phyloP scores from a whole-genome alignment of 2,888 invertebrate genomes.

The Diploptera punctata region DNA sequence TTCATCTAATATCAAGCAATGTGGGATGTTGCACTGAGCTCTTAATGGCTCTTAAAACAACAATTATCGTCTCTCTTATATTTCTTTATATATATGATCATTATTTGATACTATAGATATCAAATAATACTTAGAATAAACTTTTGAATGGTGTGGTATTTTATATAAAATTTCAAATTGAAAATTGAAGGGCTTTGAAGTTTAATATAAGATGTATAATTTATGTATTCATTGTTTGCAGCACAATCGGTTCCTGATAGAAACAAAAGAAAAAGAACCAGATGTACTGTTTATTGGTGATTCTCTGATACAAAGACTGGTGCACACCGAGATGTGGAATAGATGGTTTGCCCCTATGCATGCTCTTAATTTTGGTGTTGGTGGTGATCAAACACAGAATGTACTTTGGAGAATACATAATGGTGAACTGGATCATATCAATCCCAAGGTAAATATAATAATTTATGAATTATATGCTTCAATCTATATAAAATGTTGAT shows the following conservation, averaged over 20 bases:
- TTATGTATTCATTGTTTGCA: constrained; percentile 56
- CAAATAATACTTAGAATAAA: no score
- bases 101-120: no score
- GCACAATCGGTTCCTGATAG: constrained; percentile 86
- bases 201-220: background rate
- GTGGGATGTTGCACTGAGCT: no score
- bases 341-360: constrained; percentile 91
- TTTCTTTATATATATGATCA: no score
- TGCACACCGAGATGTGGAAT: constrained; percentile 87
- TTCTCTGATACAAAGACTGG: constrained; percentile 82
- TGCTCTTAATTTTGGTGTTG: constrained; percentile 89
- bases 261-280: constrained; percentile 88
- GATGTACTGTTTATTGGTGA: constrained; percentile 93
- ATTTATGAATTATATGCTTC: no score
- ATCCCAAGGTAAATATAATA: constrained; percentile 73
- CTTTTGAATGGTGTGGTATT: no score
- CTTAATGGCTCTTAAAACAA: no score
- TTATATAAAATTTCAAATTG: no score
- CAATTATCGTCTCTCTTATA: no score
- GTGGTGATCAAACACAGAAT: constrained; percentile 87
- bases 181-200: no score
- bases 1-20: no score
- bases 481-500: no score
- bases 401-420: constrained; percentile 89
- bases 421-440: constrained; percentile 87